Evolutionary conservation across 2,797 vertebrate species (phyloP).

Genomic region (Phalloptychus januarius): DNA sequence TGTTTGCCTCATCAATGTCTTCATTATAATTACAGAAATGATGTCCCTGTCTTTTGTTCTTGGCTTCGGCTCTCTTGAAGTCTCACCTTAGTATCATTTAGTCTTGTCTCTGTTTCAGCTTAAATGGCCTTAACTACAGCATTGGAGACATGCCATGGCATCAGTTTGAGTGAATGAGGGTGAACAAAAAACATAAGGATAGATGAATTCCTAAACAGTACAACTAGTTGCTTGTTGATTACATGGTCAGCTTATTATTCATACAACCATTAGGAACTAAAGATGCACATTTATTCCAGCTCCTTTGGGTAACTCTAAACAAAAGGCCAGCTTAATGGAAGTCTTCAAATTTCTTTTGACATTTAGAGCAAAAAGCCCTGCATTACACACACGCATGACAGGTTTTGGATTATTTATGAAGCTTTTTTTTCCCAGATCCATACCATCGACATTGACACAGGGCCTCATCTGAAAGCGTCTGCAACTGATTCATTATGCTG

Average conservation of each 20-base stretch:
- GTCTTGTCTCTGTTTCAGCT: background rate
- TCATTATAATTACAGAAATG: background rate
- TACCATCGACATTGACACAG: slow-evolving; percentile 49
- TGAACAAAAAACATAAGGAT: background rate
- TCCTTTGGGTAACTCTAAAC: slow-evolving; percentile 25
- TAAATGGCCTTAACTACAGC: background rate
- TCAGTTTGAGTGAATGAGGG: background rate
- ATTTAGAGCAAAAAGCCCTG: slow-evolving; percentile 37
- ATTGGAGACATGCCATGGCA: no score
- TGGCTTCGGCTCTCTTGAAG: background rate
- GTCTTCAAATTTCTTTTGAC: slow-evolving; percentile 37
- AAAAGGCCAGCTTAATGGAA: slow-evolving; percentile 30
- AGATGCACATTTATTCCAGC: slow-evolving; percentile 35
- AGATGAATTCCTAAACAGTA: slow-evolving; percentile 9
- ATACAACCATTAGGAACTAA: slow-evolving; percentile 26
- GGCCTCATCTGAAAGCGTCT: slow-evolving; percentile 55
- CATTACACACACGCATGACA: slow-evolving; percentile 26
- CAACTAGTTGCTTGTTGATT: slow-evolving; percentile 27
- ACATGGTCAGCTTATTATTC: slow-evolving; percentile 36
- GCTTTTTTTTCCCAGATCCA: slow-evolving; percentile 47
- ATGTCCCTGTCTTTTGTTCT: background rate
- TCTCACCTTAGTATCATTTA: background rate
- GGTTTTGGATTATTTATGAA: slow-evolving; percentile 51
- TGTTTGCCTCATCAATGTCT: background rate
- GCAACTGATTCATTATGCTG: slow-evolving; percentile 72